Base-by-base conservation (phyloP, 1,140 invertebrate species). In the Diorhabda sublineata region DNA sequence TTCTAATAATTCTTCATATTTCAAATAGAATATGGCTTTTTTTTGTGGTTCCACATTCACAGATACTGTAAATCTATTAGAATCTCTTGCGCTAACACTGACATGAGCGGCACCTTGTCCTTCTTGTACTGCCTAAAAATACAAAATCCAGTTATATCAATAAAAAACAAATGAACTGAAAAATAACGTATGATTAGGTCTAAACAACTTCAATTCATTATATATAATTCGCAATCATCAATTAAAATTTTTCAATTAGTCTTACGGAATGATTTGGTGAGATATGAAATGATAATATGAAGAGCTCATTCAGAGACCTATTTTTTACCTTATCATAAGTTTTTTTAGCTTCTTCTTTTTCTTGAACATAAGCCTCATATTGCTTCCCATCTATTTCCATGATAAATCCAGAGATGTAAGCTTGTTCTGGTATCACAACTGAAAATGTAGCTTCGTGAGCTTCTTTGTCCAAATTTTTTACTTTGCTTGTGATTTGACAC, bases 311-410 rank as follows among this genome's bases (percentile, higher is more conserved):
- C 26, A 26, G 26, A 26, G 26, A 26, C 26, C 26, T 26, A 52
- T 52, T 52, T 52, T 42, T 70, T 63, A 89, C 89, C 45, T 85
- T 75, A 45, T 85, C 80, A 75, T 90, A 90, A 44, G 85, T 87
- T 69, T 86, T 81, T 76, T 87, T 87, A 0, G 89, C 89, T 80
- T 88, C 85, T 77, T 87, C 84, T 81, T 87, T 88, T 72, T 87
- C 85, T 76, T 87, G 82, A 2, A 87, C 83, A 67, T 84, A 85
- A 9, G 85, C 85, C 69, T 84, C 79, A 69, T 85, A 86, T 1
- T 76, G 77, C 75, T 85, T 83, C 6, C 84, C 84, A 59, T 83
- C 83, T 7, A 86, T 83, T 76, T 84, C 82, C 88, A 90, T 88
- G 42, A 83, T 77, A 76, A 90, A 89, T 61, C 84, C 85, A 42